Evolutionary conservation across 2,797 vertebrate genomes (phyloP).

Genomic region (Aythya fuligula): DNA sequence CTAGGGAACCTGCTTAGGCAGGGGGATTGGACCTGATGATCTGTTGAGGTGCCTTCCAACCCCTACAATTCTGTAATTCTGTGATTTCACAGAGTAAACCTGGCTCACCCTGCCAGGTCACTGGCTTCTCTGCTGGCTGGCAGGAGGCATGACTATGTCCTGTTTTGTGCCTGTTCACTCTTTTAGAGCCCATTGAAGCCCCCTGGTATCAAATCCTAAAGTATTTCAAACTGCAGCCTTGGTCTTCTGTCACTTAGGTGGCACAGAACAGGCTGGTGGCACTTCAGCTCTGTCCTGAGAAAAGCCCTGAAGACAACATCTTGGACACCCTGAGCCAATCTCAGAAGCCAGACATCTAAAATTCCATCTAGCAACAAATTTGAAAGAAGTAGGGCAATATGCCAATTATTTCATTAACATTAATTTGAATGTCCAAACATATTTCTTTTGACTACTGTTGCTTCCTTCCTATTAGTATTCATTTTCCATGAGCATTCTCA

Average conservation of each 20-base stretch:
- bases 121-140: not conserved
- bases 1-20: too few species aligned
- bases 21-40: too few species aligned
- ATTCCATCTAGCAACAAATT: not conserved
- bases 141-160: not conserved
- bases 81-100: not conserved
- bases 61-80: too few species aligned
- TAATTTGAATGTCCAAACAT: not conserved
- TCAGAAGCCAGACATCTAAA: not conserved
- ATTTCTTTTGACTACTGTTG: not conserved
- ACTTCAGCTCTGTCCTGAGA: not conserved
- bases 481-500: not conserved
- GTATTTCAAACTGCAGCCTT: not conserved
- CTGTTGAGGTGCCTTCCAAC: too few species aligned
- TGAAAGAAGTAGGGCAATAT: not conserved
- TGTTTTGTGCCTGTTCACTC: not conserved
- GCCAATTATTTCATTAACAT: not conserved
- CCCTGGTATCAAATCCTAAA: not conserved
- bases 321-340: not conserved
- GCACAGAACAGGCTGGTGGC: not conserved
- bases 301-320: not conserved
- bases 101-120: not conserved
- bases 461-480: not conserved
- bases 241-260: not conserved
- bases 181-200: not conserved